Percentiles rank a stretch among this genome's conserved stretches.
phyloP scores from a whole-genome alignment of 2,888 invertebrate species.

The Barypeithes pellucidus region DNA sequence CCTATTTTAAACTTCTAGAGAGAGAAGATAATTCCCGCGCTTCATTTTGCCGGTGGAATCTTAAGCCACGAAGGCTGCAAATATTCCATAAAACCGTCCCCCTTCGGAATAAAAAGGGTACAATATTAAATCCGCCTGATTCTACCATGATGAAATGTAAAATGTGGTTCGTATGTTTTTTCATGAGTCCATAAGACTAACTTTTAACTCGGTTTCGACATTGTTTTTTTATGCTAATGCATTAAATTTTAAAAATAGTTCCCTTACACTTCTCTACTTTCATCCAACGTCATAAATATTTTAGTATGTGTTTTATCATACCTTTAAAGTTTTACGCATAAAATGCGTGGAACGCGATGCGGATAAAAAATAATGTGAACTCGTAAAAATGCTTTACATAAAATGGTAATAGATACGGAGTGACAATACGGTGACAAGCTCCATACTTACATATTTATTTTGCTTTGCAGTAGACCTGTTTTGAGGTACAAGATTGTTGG shows the following conservation, averaged over 20 bases:
- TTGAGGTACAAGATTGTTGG: too few relatives aligned
- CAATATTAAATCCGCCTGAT: too few relatives aligned
- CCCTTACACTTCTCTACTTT: neutral
- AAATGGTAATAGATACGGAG: neutral
- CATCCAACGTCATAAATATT: neutral
- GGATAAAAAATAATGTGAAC: constrained; percentile 12
- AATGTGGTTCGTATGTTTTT: too few relatives aligned
- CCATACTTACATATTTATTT: neutral
- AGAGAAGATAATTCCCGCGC: too few relatives aligned
- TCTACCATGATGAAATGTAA: too few relatives aligned
- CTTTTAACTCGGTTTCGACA: neutral
- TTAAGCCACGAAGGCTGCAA: too few relatives aligned
- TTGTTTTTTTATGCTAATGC: constrained; percentile 1
- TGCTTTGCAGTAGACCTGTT: neutral
- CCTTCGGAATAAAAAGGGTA: too few relatives aligned
- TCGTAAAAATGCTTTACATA: neutral
- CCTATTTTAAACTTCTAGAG: too few relatives aligned
- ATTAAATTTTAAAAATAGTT: constrained; percentile 10
- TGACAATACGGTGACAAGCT: constrained; percentile 2
- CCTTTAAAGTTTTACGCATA: neutral
- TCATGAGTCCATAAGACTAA: too few relatives aligned
- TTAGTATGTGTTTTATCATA: constrained; percentile 11
- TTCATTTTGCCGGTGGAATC: too few relatives aligned
- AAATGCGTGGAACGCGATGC: neutral
- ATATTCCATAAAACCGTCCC: too few relatives aligned